phyloP scores from a whole-genome alignment of 2,113 vertebrate species.

The Speoplatyrhinus poulsoni region DNA sequence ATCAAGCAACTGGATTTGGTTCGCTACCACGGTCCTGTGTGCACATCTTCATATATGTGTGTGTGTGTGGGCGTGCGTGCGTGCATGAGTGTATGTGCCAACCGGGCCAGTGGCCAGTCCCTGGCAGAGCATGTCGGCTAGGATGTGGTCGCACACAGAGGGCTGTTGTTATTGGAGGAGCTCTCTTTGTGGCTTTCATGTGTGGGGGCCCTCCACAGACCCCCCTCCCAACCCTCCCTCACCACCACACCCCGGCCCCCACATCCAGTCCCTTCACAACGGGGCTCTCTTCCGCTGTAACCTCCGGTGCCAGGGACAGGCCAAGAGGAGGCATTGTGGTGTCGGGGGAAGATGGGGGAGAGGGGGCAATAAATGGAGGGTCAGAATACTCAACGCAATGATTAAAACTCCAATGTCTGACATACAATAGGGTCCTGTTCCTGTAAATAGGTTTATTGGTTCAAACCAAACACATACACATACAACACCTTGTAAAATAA shows the following conservation, averaged over 20 bases:
- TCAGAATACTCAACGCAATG: no score
- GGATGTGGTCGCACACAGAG: slow-evolving; percentile 57
- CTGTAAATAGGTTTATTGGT: no score
- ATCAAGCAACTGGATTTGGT: no score
- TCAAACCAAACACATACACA: no score
- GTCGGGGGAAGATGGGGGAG: background rate
- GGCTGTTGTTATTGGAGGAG: slow-evolving; percentile 51
- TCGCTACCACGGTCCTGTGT: no score
- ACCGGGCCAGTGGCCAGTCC: slow-evolving; percentile 53
- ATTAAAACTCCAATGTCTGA: no score
- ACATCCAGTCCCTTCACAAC: slow-evolving; percentile 46
- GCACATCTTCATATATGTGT: background rate
- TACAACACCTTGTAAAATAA: no score
- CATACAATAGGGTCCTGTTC: no score
- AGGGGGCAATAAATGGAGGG: no score
- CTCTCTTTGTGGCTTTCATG: slow-evolving; percentile 60
- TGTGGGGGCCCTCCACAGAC: slow-evolving; percentile 54
- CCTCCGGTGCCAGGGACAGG: slow-evolving; percentile 40
- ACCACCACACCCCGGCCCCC: slow-evolving; percentile 1
- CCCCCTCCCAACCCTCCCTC: background rate
- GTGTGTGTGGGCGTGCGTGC: slow-evolving; percentile 15
- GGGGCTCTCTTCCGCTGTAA: slow-evolving; percentile 59
- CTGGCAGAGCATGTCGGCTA: slow-evolving; percentile 38
- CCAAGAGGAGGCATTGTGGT: slow-evolving; percentile 54
- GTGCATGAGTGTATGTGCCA: slow-evolving; percentile 20